Percentiles rank a stretch among this genome's conserved stretches.
phyloP scores from a whole-genome alignment of 2,888 invertebrate genomes.

The Thereva nobilitata region DNA sequence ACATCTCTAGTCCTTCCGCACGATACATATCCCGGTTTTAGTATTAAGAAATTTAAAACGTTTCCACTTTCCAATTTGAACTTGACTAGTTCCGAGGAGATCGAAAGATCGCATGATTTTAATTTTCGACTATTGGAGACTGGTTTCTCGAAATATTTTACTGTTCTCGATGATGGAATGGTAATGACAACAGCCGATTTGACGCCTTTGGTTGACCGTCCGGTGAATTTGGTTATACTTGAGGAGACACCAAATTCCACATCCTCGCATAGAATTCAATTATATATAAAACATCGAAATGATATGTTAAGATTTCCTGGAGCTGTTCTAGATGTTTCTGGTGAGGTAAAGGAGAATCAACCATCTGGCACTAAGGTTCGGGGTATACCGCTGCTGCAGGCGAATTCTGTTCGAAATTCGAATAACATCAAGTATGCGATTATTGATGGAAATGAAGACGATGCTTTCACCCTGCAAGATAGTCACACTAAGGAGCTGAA shows the following conservation, averaged over 20 bases:
- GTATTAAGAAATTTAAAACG: conserved; percentile 76
- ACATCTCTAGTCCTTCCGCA: conserved; percentile 72
- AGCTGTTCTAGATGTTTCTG: conserved; percentile 66
- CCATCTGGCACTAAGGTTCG: conserved; percentile 72
- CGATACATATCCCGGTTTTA: conserved; percentile 87
- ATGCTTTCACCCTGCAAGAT: conserved; percentile 73
- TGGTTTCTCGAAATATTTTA: conserved; percentile 82
- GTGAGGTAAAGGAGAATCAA: conserved; percentile 77
- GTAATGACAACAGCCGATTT: conserved; percentile 90
- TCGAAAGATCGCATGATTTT: conserved; percentile 30
- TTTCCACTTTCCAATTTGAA: conserved; percentile 46
- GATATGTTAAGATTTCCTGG: conserved; percentile 79
- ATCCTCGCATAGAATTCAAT: conserved; percentile 76
- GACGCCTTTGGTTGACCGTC: conserved; percentile 77
- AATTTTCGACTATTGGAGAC: conserved; percentile 74
- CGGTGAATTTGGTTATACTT: conserved; percentile 78
- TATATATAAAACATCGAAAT: conserved; percentile 80
- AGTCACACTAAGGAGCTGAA: conserved; percentile 56
- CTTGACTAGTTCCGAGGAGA: conserved; percentile 6
- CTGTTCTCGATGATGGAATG: conserved; percentile 83
- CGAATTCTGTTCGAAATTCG: conserved; percentile 60
- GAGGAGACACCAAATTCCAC: conserved; percentile 82
- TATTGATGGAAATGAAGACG: conserved; percentile 74
- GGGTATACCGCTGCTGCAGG: conserved; percentile 72
- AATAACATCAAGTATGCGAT: conserved; percentile 76